Evolutionary conservation across 2,797 vertebrate genomes (phyloP), one percentile per base, ranked within the genome.

Genomic region (Poeciliopsis infans): DNA sequence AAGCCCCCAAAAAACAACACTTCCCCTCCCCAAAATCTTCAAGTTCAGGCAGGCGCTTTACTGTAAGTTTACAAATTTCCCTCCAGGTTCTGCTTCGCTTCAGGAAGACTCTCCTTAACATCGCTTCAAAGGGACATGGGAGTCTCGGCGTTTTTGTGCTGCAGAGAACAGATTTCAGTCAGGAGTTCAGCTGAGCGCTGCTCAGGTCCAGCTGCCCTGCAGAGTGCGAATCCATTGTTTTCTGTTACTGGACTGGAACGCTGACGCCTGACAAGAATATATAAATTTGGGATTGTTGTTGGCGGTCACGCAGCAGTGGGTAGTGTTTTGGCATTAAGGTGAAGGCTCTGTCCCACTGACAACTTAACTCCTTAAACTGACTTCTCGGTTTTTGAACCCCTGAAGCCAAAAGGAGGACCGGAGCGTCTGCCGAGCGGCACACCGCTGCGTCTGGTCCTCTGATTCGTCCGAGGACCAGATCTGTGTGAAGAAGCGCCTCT

Each of bases 41-140:
- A 93, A 89, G 95, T 94, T 91, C 87, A 92, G 93, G 93, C 94
- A 94, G 82, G 94, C 78, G 74, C 87, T 91, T 86, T 90, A 85
- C 93, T 88, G 93, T 84, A 87, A 89, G 90, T 94, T 95, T 94
- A 94, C 91, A 93, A 90, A 92, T 95, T 87, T 91, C 93, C 86
- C 93, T 94, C 84, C 91, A 91, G 91, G 91, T 93, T 91, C 76
- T 93, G 88, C 68, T 15, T 74, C 18, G 3, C 57, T 3, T 86
- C 80, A 84, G 73, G 23, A 68, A 66, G 16, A 61, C 69, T 31
- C 71, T 57, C 33, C 47, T 77, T 43, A 18, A 72, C 64, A 8
- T 84, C 39, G 18, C 31, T 64, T 80, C 83, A 33, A 43, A 78
- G 47, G 45, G 45, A 5, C 20, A 55, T 20, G 15, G 49, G 49